Conservation (phyloP, 2,113 vertebrate genomes). For the Solea solea region DNA sequence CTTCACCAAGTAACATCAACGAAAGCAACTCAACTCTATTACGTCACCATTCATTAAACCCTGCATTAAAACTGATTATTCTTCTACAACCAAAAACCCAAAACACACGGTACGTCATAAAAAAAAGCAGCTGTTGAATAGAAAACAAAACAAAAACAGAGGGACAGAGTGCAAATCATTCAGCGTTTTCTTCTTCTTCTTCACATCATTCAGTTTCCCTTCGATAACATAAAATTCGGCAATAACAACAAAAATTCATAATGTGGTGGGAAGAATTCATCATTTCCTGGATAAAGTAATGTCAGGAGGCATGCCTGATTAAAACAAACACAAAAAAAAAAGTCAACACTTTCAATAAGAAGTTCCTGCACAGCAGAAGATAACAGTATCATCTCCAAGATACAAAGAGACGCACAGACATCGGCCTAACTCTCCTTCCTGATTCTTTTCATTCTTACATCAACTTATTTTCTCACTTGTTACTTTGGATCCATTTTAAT, state of each 20-base stretch:
- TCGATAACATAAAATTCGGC: conserved; percentile 23
- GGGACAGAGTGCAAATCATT: conserved; percentile 67
- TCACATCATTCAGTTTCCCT: conserved; percentile 17
- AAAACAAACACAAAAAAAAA: conserved; percentile 21
- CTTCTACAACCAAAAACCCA: neutral
- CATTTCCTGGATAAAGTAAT: conserved; percentile 36
- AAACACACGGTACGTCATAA: conserved; percentile 35
- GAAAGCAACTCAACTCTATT: conserved; percentile 1
- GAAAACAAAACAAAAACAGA: conserved; percentile 30
- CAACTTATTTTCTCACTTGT: neutral
- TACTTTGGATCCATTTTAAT: neutral
- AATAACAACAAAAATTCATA: conserved; percentile 21
- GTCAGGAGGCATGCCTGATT: conserved; percentile 40
- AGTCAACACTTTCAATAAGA: conserved; percentile 32
- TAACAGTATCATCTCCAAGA: conserved; percentile 55
- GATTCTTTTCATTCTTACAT: neutral
- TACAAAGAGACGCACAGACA: conserved; percentile 19
- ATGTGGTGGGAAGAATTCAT: conserved; percentile 40
- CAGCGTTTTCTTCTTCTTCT: neutral
- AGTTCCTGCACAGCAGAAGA: conserved; percentile 85
- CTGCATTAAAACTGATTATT: neutral
- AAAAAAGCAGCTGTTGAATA: conserved; percentile 50
- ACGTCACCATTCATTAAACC: conserved; percentile 10
- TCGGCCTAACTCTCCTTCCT: neutral
- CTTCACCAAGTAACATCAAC: conserved; percentile 20